Conservation (phyloP, 2,797 vertebrate species). For the Linurgus olivaceus region DNA sequence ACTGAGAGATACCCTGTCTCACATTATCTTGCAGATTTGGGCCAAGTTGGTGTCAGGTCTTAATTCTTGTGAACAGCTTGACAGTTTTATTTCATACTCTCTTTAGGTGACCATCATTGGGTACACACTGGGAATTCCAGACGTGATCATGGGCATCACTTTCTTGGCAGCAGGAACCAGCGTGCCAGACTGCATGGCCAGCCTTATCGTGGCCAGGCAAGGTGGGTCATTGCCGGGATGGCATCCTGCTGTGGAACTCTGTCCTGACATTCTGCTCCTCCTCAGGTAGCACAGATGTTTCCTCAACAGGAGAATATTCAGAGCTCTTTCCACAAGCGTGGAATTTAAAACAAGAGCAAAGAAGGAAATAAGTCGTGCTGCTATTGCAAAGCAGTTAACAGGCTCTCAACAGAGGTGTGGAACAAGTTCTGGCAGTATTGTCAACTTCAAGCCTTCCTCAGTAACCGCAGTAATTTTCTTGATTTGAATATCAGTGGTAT, state of each 20-base stretch:
- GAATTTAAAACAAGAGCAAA: not conserved
- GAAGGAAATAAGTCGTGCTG: not conserved
- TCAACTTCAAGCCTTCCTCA: not conserved
- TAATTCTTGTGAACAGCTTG: not conserved
- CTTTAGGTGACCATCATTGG: constrained; percentile 92
- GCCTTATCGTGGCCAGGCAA: constrained; percentile 95
- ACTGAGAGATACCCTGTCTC: not conserved
- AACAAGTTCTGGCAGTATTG: not conserved
- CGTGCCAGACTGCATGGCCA: constrained; percentile 97
- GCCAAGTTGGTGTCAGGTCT: not conserved
- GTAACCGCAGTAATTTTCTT: not conserved
- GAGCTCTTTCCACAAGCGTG: not conserved
- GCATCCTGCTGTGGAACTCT: not conserved
- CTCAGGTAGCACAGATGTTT: not conserved
- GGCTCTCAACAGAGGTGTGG: not conserved
- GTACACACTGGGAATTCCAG: constrained; percentile 93
- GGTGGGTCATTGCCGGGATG: constrained; percentile 71
- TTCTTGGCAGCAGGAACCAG: constrained; percentile 97
- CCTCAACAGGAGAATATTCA: not conserved
- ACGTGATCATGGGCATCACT: constrained; percentile 98
- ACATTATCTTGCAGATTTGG: not conserved
- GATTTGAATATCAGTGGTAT: not conserved
- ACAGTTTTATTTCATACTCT: not conserved
- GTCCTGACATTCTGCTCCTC: not conserved
- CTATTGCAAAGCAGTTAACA: not conserved